phyloP scores from a whole-genome alignment of 2,888 invertebrate genomes.

The Plebejus anna region DNA sequence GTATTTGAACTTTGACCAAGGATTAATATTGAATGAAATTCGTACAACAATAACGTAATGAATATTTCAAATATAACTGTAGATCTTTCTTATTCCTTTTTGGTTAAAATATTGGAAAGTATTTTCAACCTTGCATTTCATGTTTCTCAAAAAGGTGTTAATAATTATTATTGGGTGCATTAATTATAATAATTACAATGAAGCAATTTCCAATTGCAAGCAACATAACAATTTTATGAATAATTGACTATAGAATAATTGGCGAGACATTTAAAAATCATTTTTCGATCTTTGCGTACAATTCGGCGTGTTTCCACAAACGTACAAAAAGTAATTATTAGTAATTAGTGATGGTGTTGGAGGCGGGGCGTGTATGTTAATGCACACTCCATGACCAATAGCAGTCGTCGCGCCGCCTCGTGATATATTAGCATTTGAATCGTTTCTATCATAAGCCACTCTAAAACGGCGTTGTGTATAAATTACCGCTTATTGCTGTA shows the following conservation, averaged over 20 bases:
- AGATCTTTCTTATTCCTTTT: too few relatives aligned
- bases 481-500: slow-evolving; percentile 50
- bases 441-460: slow-evolving; percentile 56
- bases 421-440: slow-evolving; percentile 79
- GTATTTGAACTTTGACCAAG: slow-evolving; percentile 19
- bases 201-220: too few relatives aligned
- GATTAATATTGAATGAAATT: not conserved
- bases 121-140: too few relatives aligned
- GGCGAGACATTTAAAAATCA: not conserved
- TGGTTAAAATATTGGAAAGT: too few relatives aligned
- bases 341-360: slow-evolving; percentile 69
- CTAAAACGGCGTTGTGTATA: slow-evolving; percentile 54
- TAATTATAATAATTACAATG: too few relatives aligned
- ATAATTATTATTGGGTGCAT: too few relatives aligned
- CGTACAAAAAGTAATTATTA: slow-evolving; percentile 54
- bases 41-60: not conserved
- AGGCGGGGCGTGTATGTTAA: slow-evolving; percentile 76
- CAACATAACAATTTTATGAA: too few relatives aligned
- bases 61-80: not conserved
- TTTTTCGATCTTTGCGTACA: not conserved
- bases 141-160: too few relatives aligned
- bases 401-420: slow-evolving; percentile 68
- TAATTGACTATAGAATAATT: too few relatives aligned
- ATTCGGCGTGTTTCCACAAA: not conserved
- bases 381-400: slow-evolving; percentile 73